A percentile compares a stretch with the other conserved stretches of the same genome.
These are phyloP conservation scores for Lamellibrachia luymesi DNA, from an alignment of 1,140 invertebrate genomes.

Conservation along the genomic window DNA sequence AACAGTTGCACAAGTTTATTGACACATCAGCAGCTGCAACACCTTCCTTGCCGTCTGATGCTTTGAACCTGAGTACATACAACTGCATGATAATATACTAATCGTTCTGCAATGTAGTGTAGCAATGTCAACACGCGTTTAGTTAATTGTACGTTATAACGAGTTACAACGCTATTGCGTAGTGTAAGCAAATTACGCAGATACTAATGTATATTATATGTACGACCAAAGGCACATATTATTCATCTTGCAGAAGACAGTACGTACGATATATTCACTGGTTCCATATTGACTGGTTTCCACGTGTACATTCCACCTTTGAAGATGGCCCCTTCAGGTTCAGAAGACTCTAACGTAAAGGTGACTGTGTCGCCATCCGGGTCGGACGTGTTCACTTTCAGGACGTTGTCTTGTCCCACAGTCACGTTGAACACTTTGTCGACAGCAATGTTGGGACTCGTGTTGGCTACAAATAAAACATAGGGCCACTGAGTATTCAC, in stretches of 20 bases:
- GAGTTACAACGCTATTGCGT: neutral
- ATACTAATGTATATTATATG: too few species aligned
- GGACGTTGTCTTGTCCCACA: neutral
- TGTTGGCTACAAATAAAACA: neutral
- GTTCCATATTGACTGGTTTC: neutral
- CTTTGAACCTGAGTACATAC: neutral
- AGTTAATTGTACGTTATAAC: neutral
- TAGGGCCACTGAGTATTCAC: neutral
- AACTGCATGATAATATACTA: neutral
- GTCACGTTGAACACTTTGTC: neutral
- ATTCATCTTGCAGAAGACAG: neutral
- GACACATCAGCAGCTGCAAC: neutral
- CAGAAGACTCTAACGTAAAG: neutral
- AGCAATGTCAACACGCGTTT: neutral
- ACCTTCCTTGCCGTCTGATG: neutral
- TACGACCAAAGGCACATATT: neutral
- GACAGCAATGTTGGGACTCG: neutral
- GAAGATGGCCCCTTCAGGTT: neutral
- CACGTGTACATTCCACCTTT: neutral
- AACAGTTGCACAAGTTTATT: neutral
- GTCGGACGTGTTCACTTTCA: neutral
- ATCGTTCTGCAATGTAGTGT: neutral
- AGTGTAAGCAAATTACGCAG: neutral
- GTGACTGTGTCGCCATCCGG: neutral
- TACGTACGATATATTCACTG: neutral